Evolutionary conservation across 2,113 vertebrate species (phyloP), one percentile per base, ranked within the genome.

Genomic region (Corythoichthys intestinalis): DNA sequence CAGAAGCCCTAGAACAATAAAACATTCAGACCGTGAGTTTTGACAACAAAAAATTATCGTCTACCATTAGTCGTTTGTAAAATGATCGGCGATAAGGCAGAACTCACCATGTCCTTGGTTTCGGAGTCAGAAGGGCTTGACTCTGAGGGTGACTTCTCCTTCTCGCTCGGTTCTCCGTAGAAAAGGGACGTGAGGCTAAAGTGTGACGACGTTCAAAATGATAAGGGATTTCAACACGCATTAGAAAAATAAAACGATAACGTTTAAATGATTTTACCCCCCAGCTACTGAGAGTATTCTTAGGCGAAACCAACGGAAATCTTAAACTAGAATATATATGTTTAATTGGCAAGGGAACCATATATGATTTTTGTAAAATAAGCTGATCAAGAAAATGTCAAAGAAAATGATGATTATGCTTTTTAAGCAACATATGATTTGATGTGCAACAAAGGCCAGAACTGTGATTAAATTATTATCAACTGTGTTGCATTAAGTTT

Each of bases 121-220:
- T 96, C 95, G 0, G 87, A 86, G 59, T 98, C 96, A 46, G 95
- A 87, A 5, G 95, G 94, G 70, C 95, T 96, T 80, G 91, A 88
- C 80, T 98, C 97, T 0, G 95, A 96, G 0, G 97, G 96, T 2
- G 96, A 96, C 14, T 98, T 98, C 88, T 96, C 95, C 74, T 98
- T 98, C 86, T 99, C 96, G 0, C 94, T 97, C 50, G 94, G 94
- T 81, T 99, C 97, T 75, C 97, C 97, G 0, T 98, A 97, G 90
- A 99, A 96, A 77, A 99, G 90, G 0, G 97, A 99, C 0, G 96
- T 96, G 80, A 99, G 83, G 83, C 97, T 98, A 86, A 37, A 41
- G 67, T 9, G 49, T 39, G n/a, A 60, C 70, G 41, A 67, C 3
- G 56, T 28, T 70, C 0, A 73, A 5, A 17, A 10, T 12, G 8